phyloP scores from a whole-genome alignment of 1,140 invertebrate species.

The Ceratosolen solmsi region DNA sequence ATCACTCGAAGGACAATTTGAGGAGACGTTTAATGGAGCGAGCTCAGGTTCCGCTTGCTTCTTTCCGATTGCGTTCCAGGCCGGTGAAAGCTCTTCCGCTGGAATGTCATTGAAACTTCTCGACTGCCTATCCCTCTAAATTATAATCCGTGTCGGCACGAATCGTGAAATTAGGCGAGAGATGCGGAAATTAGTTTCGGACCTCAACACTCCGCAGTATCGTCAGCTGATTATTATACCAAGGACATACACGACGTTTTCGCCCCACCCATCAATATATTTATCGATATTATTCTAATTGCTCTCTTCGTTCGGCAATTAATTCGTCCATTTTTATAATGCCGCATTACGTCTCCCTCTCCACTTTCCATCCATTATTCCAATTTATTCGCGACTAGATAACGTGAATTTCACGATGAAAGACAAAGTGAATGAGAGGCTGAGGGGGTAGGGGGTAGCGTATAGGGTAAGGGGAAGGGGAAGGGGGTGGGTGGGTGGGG shows the following conservation, averaged over 20 bases:
- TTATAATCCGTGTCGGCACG: constrained; percentile 18
- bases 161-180: constrained; percentile 41
- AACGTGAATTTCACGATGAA: no score
- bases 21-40: background rate
- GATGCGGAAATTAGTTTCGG: constrained; percentile 39
- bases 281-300: background rate
- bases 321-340: background rate
- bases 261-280: constrained; percentile 20
- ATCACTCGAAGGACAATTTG: background rate
- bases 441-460: no score
- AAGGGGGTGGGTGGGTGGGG: no score
- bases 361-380: background rate
- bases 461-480: no score
- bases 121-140: constrained; percentile 12
- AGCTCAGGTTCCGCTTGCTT: background rate
- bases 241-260: background rate
- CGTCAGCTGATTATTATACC: constrained; percentile 22
- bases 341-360: background rate
- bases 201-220: background rate
- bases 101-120: constrained; percentile 23
- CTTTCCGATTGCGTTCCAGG: background rate
- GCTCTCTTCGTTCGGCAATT: background rate
- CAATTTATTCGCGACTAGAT: no score
- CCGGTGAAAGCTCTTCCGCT: background rate
- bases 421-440: no score